Evolutionary conservation across 2,888 invertebrate species (phyloP).

Genomic region (Sabatieria punctata): DNA sequence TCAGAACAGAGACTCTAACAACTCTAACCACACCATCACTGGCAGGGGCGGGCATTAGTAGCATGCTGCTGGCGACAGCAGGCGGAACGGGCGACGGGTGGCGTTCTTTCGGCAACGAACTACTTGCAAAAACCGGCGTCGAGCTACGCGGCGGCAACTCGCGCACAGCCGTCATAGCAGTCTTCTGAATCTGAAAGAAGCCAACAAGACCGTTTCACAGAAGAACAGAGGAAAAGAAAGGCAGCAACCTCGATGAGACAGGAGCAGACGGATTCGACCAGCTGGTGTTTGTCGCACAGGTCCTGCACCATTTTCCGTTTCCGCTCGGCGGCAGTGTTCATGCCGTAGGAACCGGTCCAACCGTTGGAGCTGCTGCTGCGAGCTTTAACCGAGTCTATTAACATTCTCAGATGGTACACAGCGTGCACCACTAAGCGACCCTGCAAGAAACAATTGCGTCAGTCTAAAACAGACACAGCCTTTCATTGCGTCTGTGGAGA

Average conservation of each 20-base stretch:
- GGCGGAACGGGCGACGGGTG: conserved; percentile 31
- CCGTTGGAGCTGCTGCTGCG: no score
- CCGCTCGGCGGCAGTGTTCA: background rate
- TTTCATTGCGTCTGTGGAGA: no score
- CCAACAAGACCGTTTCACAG: background rate
- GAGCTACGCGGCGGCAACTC: background rate
- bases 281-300: background rate
- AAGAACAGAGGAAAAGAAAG: background rate
- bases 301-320: background rate
- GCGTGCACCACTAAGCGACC: background rate
- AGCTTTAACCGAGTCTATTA: background rate
- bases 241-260: background rate
- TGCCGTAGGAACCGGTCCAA: background rate
- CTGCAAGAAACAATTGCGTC: no score
- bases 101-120: no score
- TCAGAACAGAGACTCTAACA: no score
- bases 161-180: conserved; percentile 22
- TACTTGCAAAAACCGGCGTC: conserved; percentile 14
- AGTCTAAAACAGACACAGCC: no score
- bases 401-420: background rate
- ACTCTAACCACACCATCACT: no score
- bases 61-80: conserved; percentile 13
- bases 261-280: conserved; percentile 3
- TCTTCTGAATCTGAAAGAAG: background rate
- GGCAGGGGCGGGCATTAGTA: conserved; percentile 28